Percentiles rank a stretch among this genome's conserved stretches.
phyloP scores from a whole-genome alignment of 2,888 invertebrate species.

The Drosophila multiciliata region DNA sequence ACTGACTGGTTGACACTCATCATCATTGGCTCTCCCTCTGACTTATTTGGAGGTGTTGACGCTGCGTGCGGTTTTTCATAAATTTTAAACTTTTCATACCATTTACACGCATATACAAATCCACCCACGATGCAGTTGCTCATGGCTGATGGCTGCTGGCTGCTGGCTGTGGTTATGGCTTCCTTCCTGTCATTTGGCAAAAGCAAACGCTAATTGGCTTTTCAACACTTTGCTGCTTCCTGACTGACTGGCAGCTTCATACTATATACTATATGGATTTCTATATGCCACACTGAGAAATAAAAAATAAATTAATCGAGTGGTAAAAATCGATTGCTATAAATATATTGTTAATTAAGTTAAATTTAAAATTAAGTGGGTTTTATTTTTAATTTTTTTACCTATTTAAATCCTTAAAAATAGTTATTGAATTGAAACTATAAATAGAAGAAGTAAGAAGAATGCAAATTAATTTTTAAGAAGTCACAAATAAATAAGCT shows the following conservation, averaged over 20 bases:
- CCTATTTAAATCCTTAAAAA: not conserved
- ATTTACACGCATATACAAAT: slow-evolving; percentile 40
- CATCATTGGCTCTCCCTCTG: not conserved
- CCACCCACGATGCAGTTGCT: slow-evolving; percentile 30
- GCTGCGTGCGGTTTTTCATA: slow-evolving; percentile 69
- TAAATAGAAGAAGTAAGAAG: not conserved
- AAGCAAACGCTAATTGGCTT: slow-evolving; percentile 72
- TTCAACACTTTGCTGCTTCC: slow-evolving; percentile 77
- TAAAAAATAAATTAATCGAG: not conserved
- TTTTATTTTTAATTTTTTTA: not conserved
- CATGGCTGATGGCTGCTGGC: not conserved
- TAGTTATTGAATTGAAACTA: not conserved
- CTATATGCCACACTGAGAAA: not conserved
- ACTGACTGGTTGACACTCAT: not conserved
- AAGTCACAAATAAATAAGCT: not conserved
- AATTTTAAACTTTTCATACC: slow-evolving; percentile 67
- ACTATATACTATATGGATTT: slow-evolving; percentile 6
- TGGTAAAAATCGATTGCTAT: not conserved
- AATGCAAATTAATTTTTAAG: not conserved
- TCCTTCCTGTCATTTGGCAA: slow-evolving; percentile 72
- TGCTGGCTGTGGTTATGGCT: slow-evolving; percentile 66
- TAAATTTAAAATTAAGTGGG: not conserved
- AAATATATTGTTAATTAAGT: not conserved
- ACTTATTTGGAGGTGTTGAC: slow-evolving; percentile 41
- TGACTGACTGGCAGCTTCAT: slow-evolving; percentile 31